Percentiles rank a stretch among this genome's conserved stretches.
phyloP scores from a whole-genome alignment of 2,113 vertebrate genomes.

The Ammodytes dubius region DNA sequence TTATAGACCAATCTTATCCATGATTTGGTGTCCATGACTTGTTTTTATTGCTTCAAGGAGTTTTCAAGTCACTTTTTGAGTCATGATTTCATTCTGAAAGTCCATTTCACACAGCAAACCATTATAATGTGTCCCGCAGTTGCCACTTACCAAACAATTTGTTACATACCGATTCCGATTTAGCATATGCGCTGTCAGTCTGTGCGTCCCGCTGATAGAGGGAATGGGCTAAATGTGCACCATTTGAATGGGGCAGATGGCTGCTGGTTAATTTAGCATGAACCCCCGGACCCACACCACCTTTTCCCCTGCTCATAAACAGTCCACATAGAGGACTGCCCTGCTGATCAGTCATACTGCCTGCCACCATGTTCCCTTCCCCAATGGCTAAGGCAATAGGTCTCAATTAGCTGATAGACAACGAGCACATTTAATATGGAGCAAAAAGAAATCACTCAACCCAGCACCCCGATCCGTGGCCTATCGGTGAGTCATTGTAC shows the following conservation, averaged over 20 bases:
- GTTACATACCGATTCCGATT: slow-evolving; percentile 8
- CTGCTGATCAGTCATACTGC: slow-evolving; percentile 59
- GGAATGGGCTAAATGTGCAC: slow-evolving; percentile 30
- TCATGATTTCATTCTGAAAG: slow-evolving; percentile 38
- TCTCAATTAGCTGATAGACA: slow-evolving; percentile 67
- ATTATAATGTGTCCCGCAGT: slow-evolving; percentile 15
- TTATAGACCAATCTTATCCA: background rate
- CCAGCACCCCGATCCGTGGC: slow-evolving; percentile 12
- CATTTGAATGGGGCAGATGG: slow-evolving; percentile 70
- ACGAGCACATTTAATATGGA: slow-evolving; percentile 36
- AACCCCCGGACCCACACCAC: slow-evolving; percentile 53
- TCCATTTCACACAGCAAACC: slow-evolving; percentile 21
- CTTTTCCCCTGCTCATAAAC: slow-evolving; percentile 50
- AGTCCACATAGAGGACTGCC: slow-evolving; percentile 27
- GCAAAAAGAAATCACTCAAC: slow-evolving; percentile 41
- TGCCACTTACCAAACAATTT: slow-evolving; percentile 21
- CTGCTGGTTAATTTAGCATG: slow-evolving; percentile 73
- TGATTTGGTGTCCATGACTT: background rate
- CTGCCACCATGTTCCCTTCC: slow-evolving; percentile 40
- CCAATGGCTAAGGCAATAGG: slow-evolving; percentile 49
- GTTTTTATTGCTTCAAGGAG: background rate
- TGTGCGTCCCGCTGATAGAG: slow-evolving; percentile 20
- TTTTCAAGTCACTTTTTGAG: slow-evolving; percentile 20
- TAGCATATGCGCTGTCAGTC: slow-evolving; percentile 58
- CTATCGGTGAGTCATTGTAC: background rate